A percentile compares a stretch with the other conserved stretches of the same genome.
Conservation (phyloP, 2,888 invertebrate species). For the Aphodius sticticus region DNA sequence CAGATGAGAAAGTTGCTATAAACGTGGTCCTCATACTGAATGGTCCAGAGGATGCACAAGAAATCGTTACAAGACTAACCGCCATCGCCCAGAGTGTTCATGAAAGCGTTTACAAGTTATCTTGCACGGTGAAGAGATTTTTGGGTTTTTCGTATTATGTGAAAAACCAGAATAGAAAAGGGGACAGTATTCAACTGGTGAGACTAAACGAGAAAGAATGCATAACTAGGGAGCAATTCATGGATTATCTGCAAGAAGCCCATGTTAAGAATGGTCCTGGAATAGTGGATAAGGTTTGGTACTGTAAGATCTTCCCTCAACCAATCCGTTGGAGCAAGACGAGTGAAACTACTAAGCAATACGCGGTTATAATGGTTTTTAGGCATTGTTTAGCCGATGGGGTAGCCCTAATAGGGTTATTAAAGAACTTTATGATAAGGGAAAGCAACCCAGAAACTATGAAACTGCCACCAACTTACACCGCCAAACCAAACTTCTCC, state of each 20-base stretch:
- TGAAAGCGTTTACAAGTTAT: neutral
- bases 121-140: neutral
- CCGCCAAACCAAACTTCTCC: neutral
- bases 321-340: constrained; percentile 5
- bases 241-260: neutral
- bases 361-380: constrained; percentile 6
- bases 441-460: constrained; percentile 9
- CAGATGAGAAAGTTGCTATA: constrained; percentile 9
- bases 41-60: neutral
- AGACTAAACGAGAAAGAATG: constrained; percentile 15
- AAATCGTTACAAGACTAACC: neutral
- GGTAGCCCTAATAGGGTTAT: neutral
- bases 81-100: neutral
- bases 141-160: constrained; percentile 17
- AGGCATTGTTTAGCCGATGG: constrained; percentile 17
- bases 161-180: neutral
- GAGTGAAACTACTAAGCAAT: constrained; percentile 9
- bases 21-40: neutral
- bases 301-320: neutral
- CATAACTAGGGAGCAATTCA: neutral
- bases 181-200: neutral
- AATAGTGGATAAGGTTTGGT: neutral
- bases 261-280: neutral
- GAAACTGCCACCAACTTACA: constrained; percentile 1
- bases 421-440: constrained; percentile 20